Conservation (phyloP, 2,797 vertebrate species). For the Gymnoscopelus microlampas region DNA sequence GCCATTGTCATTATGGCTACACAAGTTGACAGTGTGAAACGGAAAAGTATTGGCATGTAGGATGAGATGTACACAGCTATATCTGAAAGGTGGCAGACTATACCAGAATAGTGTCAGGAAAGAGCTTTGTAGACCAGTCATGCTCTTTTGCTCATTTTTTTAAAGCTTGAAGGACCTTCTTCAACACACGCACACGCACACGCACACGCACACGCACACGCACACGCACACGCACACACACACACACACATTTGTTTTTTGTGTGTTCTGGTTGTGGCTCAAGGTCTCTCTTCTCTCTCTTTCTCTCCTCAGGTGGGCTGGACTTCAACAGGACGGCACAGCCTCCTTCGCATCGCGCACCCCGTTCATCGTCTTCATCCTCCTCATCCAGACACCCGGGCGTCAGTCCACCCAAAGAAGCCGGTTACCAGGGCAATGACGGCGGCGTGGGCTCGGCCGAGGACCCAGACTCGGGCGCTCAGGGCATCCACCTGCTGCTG, state of each 20-base stretch:
- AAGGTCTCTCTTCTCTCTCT: conserved; percentile 10
- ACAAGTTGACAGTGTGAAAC: no score
- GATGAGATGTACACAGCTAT: no score
- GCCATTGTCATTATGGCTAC: no score
- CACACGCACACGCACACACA: background rate
- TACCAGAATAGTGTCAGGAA: no score
- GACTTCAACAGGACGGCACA: conserved; percentile 48
- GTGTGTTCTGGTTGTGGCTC: background rate
- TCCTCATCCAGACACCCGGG: conserved; percentile 26
- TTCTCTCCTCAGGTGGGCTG: conserved; percentile 41
- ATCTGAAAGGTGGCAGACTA: no score
- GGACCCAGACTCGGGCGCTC: conserved; percentile 71
- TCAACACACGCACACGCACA: background rate
- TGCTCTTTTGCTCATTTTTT: no score
- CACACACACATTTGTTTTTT: background rate
- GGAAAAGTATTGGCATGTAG: no score
- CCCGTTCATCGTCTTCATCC: conserved; percentile 33
- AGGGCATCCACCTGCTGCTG: conserved; percentile 82
- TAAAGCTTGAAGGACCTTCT: no score
- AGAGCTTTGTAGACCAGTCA: no score
- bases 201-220: conserved; percentile 11
- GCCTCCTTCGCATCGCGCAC: conserved; percentile 35
- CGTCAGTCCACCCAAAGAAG: conserved; percentile 38
- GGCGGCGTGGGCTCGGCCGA: conserved; percentile 38
- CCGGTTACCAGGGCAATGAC: conserved; percentile 43